A percentile compares a stretch with the other conserved stretches of the same genome.
phyloP scores from a whole-genome alignment of 2,888 invertebrate genomes.

The Catocala fraxini region DNA sequence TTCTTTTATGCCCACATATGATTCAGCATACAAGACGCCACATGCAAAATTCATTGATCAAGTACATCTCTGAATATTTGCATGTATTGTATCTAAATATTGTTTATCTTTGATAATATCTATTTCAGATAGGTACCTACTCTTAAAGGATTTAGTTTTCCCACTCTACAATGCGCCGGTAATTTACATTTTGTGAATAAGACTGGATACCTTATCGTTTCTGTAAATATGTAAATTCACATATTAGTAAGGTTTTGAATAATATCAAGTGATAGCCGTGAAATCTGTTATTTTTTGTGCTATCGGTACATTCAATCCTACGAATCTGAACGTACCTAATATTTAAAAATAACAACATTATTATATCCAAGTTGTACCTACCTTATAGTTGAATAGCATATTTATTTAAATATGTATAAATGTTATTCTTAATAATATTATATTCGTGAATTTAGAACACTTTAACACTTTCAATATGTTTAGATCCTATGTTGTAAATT shows the following conservation, averaged over 20 bases:
- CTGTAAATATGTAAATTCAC: slow-evolving; percentile 68
- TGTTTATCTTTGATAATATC: slow-evolving; percentile 3
- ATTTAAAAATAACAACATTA: slow-evolving; percentile 29
- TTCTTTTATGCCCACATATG: slow-evolving; percentile 12
- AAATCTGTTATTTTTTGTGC: slow-evolving; percentile 30
- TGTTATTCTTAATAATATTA: slow-evolving; percentile 30
- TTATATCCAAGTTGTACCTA: slow-evolving; percentile 45
- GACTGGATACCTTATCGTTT: slow-evolving; percentile 24
- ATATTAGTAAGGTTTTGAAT: slow-evolving; percentile 50
- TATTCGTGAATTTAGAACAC: slow-evolving; percentile 34
- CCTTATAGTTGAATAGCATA: slow-evolving; percentile 51
- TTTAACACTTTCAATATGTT: slow-evolving; percentile 46
- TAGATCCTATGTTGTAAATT: slow-evolving; percentile 53
- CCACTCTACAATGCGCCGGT: neutral
- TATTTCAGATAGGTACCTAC: slow-evolving; percentile 19
- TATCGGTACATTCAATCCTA: slow-evolving; percentile 33
- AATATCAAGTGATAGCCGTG: slow-evolving; percentile 43
- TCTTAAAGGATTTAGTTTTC: slow-evolving; percentile 3
- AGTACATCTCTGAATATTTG: neutral
- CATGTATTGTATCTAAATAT: slow-evolving; percentile 2
- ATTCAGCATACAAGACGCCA: neutral
- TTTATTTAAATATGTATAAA: slow-evolving; percentile 52
- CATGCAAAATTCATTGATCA: neutral
- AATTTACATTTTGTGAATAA: slow-evolving; percentile 7
- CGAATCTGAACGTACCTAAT: slow-evolving; percentile 25